Conservation (phyloP, 1,140 invertebrate genomes). For the Trinorchestia longiramus region DNA sequence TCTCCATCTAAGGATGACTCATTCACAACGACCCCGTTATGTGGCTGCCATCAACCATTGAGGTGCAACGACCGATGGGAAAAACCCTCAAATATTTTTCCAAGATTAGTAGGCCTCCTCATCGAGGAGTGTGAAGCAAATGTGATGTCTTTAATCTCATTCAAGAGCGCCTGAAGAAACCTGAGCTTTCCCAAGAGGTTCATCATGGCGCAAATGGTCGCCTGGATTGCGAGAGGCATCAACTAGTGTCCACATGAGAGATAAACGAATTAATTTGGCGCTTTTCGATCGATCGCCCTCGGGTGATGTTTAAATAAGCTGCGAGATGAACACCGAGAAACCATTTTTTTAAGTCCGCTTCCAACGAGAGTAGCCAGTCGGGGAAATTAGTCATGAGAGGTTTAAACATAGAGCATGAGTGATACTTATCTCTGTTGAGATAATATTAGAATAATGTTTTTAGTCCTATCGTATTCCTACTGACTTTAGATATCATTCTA, state of each 20-base stretch:
- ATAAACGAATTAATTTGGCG: slow-evolving; percentile 11
- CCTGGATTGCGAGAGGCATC: not conserved
- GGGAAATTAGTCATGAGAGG: not conserved
- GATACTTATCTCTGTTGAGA: not conserved
- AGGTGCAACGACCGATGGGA: not conserved
- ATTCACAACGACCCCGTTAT: not conserved
- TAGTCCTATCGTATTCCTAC: not conserved
- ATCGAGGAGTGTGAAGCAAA: not conserved
- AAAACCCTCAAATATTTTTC: slow-evolving; percentile 7
- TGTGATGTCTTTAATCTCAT: slow-evolving; percentile 14
- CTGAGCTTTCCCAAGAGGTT: slow-evolving; percentile 14
- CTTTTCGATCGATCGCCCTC: not conserved
- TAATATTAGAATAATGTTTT: not conserved
- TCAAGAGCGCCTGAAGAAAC: slow-evolving; percentile 3
- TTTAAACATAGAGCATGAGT: not conserved
- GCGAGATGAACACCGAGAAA: not conserved
- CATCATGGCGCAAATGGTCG: slow-evolving; percentile 21
- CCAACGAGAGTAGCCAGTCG: not conserved
- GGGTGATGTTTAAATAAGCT: not conserved
- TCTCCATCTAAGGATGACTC: not conserved
- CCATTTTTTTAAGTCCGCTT: not conserved
- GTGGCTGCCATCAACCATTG: not conserved
- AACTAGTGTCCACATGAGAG: slow-evolving; percentile 32
- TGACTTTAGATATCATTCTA: not conserved
- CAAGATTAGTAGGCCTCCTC: not conserved